phyloP scores from a whole-genome alignment of 2,888 invertebrate species.

The Caenorhabditis becei region DNA sequence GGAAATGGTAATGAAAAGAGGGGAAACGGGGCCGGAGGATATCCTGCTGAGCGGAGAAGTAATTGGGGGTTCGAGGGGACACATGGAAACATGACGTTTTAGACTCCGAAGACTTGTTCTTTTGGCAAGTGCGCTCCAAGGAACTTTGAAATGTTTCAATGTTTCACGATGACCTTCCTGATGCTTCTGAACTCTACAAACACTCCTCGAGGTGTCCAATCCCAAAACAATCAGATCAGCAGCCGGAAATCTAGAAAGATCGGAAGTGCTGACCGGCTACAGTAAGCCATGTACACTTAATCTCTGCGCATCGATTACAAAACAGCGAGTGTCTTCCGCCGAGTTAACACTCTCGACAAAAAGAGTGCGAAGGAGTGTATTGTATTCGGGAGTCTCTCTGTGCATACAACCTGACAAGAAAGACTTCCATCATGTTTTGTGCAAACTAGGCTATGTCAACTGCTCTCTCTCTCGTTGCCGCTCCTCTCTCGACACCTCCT shows the following conservation, averaged over 20 bases:
- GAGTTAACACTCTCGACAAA: constrained; percentile 17
- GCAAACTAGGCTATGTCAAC: constrained; percentile 60
- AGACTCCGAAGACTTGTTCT: no score
- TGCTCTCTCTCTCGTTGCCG: constrained; percentile 3
- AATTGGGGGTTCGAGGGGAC: neutral
- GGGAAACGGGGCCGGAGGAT: neutral
- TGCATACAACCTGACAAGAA: constrained; percentile 40
- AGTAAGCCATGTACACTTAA: constrained; percentile 1
- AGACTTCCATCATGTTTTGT: constrained; percentile 58
- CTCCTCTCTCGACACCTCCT: neutral
- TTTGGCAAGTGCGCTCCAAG: no score
- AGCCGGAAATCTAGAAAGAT: neutral
- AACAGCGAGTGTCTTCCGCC: neutral
- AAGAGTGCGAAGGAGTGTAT: constrained; percentile 7
- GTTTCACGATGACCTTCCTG: no score
- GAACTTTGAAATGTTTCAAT: no score
- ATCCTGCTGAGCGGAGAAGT: neutral
- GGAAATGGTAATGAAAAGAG: neutral
- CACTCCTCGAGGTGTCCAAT: no score
- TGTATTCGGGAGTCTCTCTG: constrained; percentile 35
- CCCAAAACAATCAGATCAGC: neutral
- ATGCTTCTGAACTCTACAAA: no score
- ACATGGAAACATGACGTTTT: no score
- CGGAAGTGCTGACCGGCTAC: constrained; percentile 6
- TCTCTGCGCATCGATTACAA: constrained; percentile 32